Conservation (phyloP, 2,797 vertebrate genomes). For the Brotogeris chrysoptera region DNA sequence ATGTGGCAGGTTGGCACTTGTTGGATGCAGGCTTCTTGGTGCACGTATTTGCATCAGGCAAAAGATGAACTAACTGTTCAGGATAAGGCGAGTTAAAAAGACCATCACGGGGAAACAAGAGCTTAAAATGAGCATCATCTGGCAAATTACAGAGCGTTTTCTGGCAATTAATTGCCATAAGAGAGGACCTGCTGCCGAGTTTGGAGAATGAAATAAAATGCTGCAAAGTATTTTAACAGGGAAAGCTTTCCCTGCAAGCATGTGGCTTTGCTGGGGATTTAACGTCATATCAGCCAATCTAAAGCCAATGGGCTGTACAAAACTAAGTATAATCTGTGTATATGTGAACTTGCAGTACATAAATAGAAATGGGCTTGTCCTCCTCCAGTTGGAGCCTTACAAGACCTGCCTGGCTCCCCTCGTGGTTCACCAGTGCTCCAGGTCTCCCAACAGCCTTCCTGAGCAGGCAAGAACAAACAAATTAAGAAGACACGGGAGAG, state of each 20-base stretch:
- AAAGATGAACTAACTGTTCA: not conserved
- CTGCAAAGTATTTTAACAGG: not conserved
- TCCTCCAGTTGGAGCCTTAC: not conserved
- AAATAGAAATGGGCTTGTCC: not conserved
- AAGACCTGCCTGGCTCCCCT: not conserved
- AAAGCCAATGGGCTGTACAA: not conserved
- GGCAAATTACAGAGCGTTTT: not conserved
- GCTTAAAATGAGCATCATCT: not conserved
- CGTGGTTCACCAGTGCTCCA: not conserved
- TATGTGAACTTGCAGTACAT: not conserved
- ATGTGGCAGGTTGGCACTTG: not conserved
- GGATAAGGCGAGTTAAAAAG: not conserved
- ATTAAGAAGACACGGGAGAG: constrained; percentile 35
- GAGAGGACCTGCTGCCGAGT: not conserved
- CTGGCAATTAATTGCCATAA: not conserved
- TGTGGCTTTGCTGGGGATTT: not conserved
- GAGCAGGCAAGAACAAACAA: constrained; percentile 51
- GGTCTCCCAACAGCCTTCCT: not conserved
- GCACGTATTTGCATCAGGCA: fast-evolving
- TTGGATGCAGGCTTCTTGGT: not conserved
- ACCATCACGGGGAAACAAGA: not conserved
- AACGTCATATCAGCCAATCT: not conserved
- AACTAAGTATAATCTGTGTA: not conserved
- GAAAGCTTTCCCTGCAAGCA: not conserved
- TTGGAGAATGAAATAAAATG: not conserved